These are phyloP conservation scores for Sus cebifrons DNA, from an alignment of 2,797 vertebrate species.

Conservation along the genomic window DNA sequence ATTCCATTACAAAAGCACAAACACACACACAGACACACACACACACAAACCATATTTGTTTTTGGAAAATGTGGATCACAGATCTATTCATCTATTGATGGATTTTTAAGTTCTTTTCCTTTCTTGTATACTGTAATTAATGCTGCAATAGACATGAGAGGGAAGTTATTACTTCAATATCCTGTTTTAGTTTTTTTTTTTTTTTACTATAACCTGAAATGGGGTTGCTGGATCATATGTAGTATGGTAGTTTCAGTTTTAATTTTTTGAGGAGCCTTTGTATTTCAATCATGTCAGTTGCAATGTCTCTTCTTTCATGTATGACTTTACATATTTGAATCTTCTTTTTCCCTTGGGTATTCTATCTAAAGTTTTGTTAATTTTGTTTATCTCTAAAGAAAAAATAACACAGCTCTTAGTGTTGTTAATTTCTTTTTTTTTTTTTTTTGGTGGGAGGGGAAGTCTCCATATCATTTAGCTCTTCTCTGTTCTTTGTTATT, in stretches of 20 bases:
- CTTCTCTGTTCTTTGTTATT: neutral
- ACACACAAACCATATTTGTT: too few relatives aligned
- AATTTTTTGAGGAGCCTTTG: too few relatives aligned
- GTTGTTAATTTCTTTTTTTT: neutral
- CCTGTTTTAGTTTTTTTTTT: too few relatives aligned
- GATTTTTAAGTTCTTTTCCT: neutral
- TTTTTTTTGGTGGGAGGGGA: too few relatives aligned
- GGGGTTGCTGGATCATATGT: neutral
- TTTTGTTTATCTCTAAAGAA: neutral
- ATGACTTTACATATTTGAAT: neutral
- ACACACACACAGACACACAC: neutral
- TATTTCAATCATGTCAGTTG: neutral
- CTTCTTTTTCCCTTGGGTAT: neutral
- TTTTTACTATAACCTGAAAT: neutral
- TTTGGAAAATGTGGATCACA: too few relatives aligned
- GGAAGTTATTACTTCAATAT: too few relatives aligned
- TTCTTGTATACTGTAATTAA: neutral
- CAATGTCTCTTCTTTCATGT: neutral
- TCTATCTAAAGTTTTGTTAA: neutral
- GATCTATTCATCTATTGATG: too few relatives aligned
- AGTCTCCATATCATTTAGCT: neutral
- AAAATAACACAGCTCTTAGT: neutral
- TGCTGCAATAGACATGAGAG: neutral
- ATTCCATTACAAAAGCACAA: neutral
- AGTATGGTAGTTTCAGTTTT: neutral